Base-by-base conservation (phyloP, 1,140 invertebrate genomes). In the Scaptomyza hsui region DNA sequence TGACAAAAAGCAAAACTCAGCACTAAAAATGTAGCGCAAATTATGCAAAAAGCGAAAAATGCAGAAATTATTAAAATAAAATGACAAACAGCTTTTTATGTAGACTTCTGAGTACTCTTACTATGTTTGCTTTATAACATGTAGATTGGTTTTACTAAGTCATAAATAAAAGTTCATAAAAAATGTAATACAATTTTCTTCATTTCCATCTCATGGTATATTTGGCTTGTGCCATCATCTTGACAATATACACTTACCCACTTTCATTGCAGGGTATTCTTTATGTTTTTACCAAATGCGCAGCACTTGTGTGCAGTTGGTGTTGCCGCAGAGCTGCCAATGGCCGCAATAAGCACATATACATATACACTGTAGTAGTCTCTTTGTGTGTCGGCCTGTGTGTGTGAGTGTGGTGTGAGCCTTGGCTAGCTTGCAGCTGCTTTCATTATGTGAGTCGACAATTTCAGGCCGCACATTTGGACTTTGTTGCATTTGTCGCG, bases 231-330 rank as follows among this genome's bases (percentile, higher is more conserved):
- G 32, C 32, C 2, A 4, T 2, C 32, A 3, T 35, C 10, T 35
- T 35, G 10, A 35, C 32, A 35, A n/a, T 1, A n/a, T n/a, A 2
- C 4, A 13, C 3, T 15, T 19, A 21, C 21, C 45, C 21, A 13
- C 9, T 13, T 0, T 10, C 2, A 4, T 21, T 48, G 29, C 4
- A 37, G 82, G 39, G 75, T 68, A 61, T 79, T 16, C 48, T 48
- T 57, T 49, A 51, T 65, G 42, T 59, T 51, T 39, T 42, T 55
- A 42, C 26, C 64, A 85, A 85, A 77, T 75, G 81, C 70, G 74
- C 65, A 78, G 65, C 82, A 81, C 81, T 78, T 78, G 64, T 78
- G 70, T 75, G 81, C 81, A 81, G 65, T 88, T 88, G 69, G 68
- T 64, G 78, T 61, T 57, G 64, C 69, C 82, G 51, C 82, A 81